These are phyloP conservation scores for Papilio protenor DNA, from an alignment of 2,888 invertebrate genomes.

Conservation along the genomic window DNA sequence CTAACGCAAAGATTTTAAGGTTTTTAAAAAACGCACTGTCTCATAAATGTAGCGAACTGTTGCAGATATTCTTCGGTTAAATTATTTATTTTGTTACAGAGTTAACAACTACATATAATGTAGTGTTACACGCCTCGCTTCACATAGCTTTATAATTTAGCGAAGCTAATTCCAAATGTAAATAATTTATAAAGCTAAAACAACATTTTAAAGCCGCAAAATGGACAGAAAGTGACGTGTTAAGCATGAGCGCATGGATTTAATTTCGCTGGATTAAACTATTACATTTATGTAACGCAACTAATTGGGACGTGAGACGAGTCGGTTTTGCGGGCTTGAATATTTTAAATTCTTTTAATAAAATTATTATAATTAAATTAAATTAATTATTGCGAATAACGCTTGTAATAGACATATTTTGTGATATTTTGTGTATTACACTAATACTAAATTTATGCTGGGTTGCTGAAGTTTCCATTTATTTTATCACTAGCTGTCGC, in stretches of 20 bases:
- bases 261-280: slow-evolving; percentile 35
- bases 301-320: slow-evolving; percentile 32
- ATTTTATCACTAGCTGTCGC: no score
- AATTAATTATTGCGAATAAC: neutral
- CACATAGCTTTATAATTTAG: neutral
- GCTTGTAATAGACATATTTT: neutral
- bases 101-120: neutral
- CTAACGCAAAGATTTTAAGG: no score
- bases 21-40: no score
- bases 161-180: slow-evolving; percentile 6
- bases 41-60: no score
- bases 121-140: neutral
- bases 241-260: slow-evolving; percentile 17
- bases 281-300: slow-evolving; percentile 36
- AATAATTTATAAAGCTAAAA: slow-evolving; percentile 24
- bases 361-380: no score
- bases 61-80: neutral
- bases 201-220: slow-evolving; percentile 16
- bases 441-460: no score
- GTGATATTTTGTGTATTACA: no score
- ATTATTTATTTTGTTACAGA: neutral
- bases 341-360: slow-evolving; percentile 32
- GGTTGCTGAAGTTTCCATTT: no score
- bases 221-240: slow-evolving; percentile 31
- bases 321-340: slow-evolving; percentile 40